Conservation (phyloP, 2,113 vertebrate genomes). For the Hippocampus abdominalis region DNA sequence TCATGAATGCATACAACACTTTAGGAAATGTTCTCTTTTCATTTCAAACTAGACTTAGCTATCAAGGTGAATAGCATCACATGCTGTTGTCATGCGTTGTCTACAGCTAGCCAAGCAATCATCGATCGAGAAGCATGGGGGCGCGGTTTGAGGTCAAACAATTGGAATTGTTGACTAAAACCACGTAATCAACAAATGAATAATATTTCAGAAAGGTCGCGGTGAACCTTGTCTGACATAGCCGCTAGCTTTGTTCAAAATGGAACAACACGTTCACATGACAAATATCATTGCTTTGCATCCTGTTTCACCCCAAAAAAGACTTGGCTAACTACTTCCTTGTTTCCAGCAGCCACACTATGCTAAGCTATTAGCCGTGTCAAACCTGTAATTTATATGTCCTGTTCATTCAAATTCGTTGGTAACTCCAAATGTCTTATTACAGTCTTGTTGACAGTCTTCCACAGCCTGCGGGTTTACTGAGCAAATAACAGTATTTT, state of each 20-base stretch:
- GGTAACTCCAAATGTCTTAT: constrained; percentile 11
- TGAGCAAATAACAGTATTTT: constrained; percentile 24
- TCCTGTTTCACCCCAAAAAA: neutral
- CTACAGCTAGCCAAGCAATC: neutral
- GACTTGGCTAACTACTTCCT: neutral
- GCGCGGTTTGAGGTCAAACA: neutral
- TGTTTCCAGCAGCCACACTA: neutral
- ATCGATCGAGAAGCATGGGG: neutral
- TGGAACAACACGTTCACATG: too few relatives aligned
- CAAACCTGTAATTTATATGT: neutral
- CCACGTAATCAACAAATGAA: neutral
- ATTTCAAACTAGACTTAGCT: neutral
- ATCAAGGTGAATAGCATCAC: neutral
- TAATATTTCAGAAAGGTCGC: neutral
- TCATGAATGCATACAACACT: neutral
- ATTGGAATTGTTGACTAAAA: neutral
- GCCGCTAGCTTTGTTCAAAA: neutral
- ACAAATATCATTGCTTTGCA: too few relatives aligned
- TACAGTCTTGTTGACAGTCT: constrained; percentile 12
- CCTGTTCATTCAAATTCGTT: neutral
- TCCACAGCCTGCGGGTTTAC: constrained; percentile 17
- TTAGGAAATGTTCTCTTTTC: neutral
- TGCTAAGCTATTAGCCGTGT: constrained; percentile 5
- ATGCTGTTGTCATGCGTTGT: neutral
- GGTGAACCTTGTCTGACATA: neutral